Base-by-base conservation (phyloP, 2,113 vertebrate genomes). In the Equus przewalskii region DNA sequence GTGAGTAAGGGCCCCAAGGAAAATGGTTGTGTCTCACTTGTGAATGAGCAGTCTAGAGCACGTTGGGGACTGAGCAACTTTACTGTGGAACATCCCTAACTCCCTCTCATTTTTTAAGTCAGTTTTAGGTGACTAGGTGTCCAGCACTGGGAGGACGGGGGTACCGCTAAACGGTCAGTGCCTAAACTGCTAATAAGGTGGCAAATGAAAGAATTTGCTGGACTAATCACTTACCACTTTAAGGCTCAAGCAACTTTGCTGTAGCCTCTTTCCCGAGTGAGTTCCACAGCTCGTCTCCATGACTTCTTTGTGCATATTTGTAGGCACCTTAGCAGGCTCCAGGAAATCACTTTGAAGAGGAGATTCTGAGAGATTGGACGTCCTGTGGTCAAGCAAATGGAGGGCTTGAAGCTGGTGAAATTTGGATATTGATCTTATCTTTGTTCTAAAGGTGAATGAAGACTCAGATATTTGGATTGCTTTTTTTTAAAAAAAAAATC, bases 381-480 rank as follows among this genome's bases (percentile, higher is more conserved):
- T 76, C 10, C 90, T n/a, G 8, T 67, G 67, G 44, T 73, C n/a
- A 89, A 95, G 84, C 36, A 92, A 30, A 67, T 86, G 49, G 14
- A 80, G 64, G 22, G 46, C 16, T 88, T 73, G 36, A 13, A 30
- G 62, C 14, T 56, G 70, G 33, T 78, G 18, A 89, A 72, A 85
- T 83, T 67, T 70, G 33, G 49, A 11, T 89, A 28, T 83, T 76
- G 75, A 33, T 92, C 65, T 58, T 89, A 73, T 97, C 64, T 88
- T 79, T 89, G 26, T 82, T 93, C 44, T 90, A 94, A 94, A 82
- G 78, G 11, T 51, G 60, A 95, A 54, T 36, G 49, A 87, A 94
- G 46, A 10, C 44, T 76, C n/a, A 83, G 28, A 18, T 95, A 46
- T 93, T 94, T 70, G 46, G 14, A 70, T 33, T 93, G 58, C 36